A percentile compares a stretch with the other conserved stretches of the same genome.
Conservation (phyloP, 2,888 invertebrate species). For the Notocelia uddmanniana region DNA sequence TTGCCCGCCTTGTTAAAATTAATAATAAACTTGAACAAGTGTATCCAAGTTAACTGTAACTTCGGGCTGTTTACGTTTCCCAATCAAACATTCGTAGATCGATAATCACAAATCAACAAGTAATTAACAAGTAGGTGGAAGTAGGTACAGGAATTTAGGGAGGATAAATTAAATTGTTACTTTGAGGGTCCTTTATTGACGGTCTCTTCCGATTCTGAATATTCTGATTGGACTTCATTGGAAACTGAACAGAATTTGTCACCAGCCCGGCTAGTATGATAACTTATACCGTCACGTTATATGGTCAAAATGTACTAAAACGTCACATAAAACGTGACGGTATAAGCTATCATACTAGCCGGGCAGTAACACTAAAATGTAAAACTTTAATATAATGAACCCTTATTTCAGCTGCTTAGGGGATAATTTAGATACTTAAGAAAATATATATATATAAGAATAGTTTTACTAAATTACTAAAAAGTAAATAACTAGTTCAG, state of each 20-base stretch:
- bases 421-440: no score
- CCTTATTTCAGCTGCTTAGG: no score
- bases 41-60: constrained; percentile 7
- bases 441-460: no score
- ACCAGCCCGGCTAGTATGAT: no score
- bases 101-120: constrained; percentile 38
- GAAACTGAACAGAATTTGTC: neutral
- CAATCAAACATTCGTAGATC: constrained; percentile 28
- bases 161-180: constrained; percentile 35
- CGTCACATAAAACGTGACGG: no score
- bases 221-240: neutral
- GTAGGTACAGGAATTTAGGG: constrained; percentile 16
- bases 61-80: constrained; percentile 26
- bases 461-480: no score
- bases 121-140: constrained; percentile 41
- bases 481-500: no score
- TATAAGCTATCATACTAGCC: no score
- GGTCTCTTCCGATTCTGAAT: neutral
- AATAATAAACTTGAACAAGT: constrained; percentile 7
- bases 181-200: constrained; percentile 6
- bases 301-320: no score
- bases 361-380: no score
- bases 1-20: neutral
- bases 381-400: no score
- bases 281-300: no score